Evolutionary conservation across 2,113 vertebrate genomes (phyloP).

Genomic region (Azemiops feae): DNA sequence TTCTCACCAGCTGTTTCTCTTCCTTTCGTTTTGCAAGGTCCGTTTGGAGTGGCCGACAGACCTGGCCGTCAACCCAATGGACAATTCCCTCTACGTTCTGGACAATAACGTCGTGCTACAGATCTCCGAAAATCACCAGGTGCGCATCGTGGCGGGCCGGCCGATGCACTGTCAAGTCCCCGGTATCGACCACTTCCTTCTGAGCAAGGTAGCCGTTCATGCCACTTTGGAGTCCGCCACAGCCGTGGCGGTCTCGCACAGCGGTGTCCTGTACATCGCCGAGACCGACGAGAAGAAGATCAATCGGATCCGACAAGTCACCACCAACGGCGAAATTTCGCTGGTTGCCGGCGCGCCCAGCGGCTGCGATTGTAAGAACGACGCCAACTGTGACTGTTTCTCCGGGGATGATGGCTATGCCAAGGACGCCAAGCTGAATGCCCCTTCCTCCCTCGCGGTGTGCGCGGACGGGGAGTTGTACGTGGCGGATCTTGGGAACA

Average conservation of each 20-base stretch:
- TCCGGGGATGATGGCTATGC: conserved; percentile 95
- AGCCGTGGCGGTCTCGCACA: conserved; percentile 90
- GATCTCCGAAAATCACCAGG: conserved; percentile 97
- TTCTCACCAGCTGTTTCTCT: not conserved
- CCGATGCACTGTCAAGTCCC: conserved; percentile 99
- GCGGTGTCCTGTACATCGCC: conserved; percentile 87
- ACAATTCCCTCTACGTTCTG: conserved; percentile 93
- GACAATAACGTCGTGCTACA: conserved; percentile 97
- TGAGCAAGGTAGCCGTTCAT: conserved; percentile 92
- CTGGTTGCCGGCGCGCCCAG: conserved; percentile 90
- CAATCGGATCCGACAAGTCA: conserved; percentile 93
- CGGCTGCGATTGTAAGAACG: conserved; percentile 96
- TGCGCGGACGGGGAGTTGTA: conserved; percentile 94
- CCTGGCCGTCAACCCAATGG: conserved; percentile 93
- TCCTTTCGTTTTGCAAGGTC: conserved; percentile 72
- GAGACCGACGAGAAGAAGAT: conserved; percentile 98
- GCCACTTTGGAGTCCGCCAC: conserved; percentile 94
- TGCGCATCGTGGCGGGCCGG: conserved; percentile 91
- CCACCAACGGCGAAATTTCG: conserved; percentile 92
- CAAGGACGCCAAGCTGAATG: conserved; percentile 92
- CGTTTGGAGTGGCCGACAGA: conserved; percentile 98
- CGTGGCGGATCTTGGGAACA: conserved; percentile 91
- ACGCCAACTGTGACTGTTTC: conserved; percentile 97
- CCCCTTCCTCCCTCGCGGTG: conserved; percentile 87
- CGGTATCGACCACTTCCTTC: conserved; percentile 93